Evolutionary conservation across 1,140 invertebrate species (phyloP).

Genomic region (Mamestra configurata): DNA sequence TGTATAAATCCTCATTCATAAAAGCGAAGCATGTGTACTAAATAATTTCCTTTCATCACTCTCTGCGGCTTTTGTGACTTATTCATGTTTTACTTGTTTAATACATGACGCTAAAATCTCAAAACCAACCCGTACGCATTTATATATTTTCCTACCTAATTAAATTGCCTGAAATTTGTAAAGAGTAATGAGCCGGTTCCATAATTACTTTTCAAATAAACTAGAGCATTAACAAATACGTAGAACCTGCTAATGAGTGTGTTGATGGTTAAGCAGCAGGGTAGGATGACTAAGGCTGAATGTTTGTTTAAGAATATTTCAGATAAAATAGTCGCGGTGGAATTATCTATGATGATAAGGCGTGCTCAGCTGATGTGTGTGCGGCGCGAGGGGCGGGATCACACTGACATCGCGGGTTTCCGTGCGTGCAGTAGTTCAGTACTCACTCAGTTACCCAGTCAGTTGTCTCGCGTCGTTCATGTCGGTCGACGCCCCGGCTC

Average conservation of each 20-base stretch:
- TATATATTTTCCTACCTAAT: not conserved
- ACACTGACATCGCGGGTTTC: not conserved
- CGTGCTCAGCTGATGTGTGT: slow-evolving; percentile 40
- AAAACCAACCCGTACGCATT: not conserved
- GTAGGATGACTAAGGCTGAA: slow-evolving; percentile 11
- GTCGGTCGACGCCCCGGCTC: slow-evolving; percentile 54
- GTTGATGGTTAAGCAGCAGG: not conserved
- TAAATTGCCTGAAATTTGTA: not conserved
- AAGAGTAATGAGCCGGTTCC: not conserved
- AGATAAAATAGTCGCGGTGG: slow-evolving; percentile 23
- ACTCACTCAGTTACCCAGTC: slow-evolving; percentile 39
- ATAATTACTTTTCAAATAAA: slow-evolving; percentile 17
- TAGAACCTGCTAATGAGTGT: slow-evolving; percentile 12
- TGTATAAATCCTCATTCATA: slow-evolving; percentile 43
- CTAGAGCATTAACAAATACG: slow-evolving; percentile 19
- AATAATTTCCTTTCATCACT: slow-evolving; percentile 25
- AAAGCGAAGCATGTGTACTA: slow-evolving; percentile 35
- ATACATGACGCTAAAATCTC: not conserved
- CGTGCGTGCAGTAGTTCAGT: slow-evolving; percentile 8
- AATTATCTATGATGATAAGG: slow-evolving; percentile 39
- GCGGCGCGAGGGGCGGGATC: slow-evolving; percentile 29
- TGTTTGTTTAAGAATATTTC: slow-evolving; percentile 5
- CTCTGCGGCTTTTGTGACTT: not conserved
- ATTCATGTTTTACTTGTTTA: not conserved
- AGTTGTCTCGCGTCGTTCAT: slow-evolving; percentile 60